Evolutionary conservation across 2,113 vertebrate species (phyloP).

Genomic region (Aegithalos caudatus): DNA sequence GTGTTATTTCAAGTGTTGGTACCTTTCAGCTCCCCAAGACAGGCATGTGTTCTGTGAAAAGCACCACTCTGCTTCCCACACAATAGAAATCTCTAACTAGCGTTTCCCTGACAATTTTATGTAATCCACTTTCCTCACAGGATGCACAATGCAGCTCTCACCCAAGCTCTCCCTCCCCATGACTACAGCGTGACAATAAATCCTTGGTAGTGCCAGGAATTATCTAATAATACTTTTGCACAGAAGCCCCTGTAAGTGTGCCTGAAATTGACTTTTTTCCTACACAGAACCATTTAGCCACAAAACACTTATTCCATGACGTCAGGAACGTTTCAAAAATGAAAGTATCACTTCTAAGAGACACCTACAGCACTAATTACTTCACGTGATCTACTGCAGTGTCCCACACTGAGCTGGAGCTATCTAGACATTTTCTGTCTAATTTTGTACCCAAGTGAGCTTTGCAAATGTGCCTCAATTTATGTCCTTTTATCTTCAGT

Average conservation of each 20-base stretch:
- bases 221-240: not conserved
- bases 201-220: not conserved
- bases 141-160: conserved; percentile 35
- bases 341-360: not conserved
- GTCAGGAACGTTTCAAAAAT: not conserved
- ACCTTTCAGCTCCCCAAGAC: conserved; percentile 46
- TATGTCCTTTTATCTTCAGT: not conserved
- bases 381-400: not conserved
- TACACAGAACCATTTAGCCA: not conserved
- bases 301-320: not conserved
- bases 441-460: not conserved
- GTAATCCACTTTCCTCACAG: conserved; percentile 50
- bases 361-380: not conserved
- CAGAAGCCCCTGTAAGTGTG: not conserved
- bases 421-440: not conserved
- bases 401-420: not conserved
- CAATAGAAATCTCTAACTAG: conserved; percentile 38
- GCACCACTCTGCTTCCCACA: conserved; percentile 50
- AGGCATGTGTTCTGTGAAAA: conserved; percentile 25
- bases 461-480: not conserved
- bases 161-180: not conserved
- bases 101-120: conserved; percentile 55
- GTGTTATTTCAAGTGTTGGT: conserved; percentile 20
- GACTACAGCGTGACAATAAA: not conserved
- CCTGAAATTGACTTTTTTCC: not conserved